Base-by-base conservation (phyloP, 2,113 vertebrate genomes). In the Protobothrops mucrosquamatus region DNA sequence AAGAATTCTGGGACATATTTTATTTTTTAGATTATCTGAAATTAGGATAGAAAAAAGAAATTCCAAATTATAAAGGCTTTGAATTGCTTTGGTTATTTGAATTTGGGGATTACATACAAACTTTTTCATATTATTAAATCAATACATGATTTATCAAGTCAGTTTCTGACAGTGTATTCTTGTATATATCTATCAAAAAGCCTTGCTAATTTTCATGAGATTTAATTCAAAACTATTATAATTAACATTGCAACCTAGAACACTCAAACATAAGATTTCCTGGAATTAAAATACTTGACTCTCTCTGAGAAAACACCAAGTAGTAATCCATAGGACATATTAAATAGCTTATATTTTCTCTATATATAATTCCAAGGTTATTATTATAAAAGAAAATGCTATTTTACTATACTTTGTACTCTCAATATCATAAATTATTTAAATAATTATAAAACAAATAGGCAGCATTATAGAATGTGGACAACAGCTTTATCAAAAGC, bases 31-130 rank as follows among this genome's bases (percentile, higher is more conserved):
- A 51, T 22, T 59, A 7, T 91, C 43, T 61, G 22, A n/a, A 91
- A 0, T 9, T 54, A 95, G 14, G 87, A 91, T 61, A 95, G 93
- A 89, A 89, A 89, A 94, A 95, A 0, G 0, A 0, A 52, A 46
- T 14, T 55, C 14, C 9, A 48, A 61, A 46, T 52, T 89, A 86
- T 59, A 54, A 55, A 95, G 51, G 91, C 87, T 15, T 85, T 89
- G 95, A 93, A 74, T 15, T 86, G 85, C 88, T 96, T 85, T 95
- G 34, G n/a, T 92, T 96, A 6, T 0, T 61, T 90, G 92, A 96
- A 69, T 93, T 95, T 94, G 94, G 87, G 89, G 94, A 96, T 92
- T 64, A 11, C 81, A 93, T 97, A 97, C 88, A 54, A 56, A 92
- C 51, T 91, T 87, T 20, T 92, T 91, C 8, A 69, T 12, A 94